A percentile compares a stretch with the other conserved stretches of the same genome.
These are phyloP conservation scores for Elachura formosa DNA, from an alignment of 2,113 vertebrate genomes.

Conservation along the genomic window DNA sequence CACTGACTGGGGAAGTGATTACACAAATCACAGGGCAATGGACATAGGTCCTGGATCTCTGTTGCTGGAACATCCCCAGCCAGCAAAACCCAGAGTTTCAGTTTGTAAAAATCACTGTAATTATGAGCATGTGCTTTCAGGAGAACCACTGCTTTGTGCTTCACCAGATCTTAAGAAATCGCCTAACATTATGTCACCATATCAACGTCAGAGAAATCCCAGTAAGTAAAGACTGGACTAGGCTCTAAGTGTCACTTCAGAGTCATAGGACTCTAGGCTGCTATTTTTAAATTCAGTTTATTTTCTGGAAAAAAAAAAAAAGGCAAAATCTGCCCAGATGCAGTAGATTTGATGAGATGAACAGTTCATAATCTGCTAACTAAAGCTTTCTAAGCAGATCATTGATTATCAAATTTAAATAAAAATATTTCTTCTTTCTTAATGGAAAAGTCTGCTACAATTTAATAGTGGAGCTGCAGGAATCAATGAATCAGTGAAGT, in stretches of 20 bases:
- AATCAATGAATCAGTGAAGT: not conserved
- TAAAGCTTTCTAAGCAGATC: not conserved
- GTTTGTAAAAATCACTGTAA: not conserved
- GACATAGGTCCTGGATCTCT: not conserved
- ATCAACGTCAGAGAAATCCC: not conserved
- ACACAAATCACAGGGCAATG: not conserved
- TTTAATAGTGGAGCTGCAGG: not conserved
- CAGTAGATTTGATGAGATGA: not conserved
- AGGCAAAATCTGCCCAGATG: not conserved
- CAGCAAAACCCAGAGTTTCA: not conserved
- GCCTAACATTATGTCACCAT: fast-evolving
- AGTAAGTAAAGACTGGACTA: not conserved
- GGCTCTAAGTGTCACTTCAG: not conserved
- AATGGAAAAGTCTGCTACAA: not conserved
- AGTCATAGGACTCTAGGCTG: not conserved
- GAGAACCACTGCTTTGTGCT: not conserved
- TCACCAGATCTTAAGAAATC: not conserved
- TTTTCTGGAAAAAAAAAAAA: not conserved
- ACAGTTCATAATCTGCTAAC: not conserved
- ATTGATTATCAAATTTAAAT: not conserved
- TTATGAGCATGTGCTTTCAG: not conserved
- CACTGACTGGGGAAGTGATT: not conserved
- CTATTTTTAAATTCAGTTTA: not conserved
- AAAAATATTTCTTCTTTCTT: not conserved
- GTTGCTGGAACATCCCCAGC: not conserved